Conservation (phyloP, 2,888 invertebrate genomes). For the Laothoe populi region DNA sequence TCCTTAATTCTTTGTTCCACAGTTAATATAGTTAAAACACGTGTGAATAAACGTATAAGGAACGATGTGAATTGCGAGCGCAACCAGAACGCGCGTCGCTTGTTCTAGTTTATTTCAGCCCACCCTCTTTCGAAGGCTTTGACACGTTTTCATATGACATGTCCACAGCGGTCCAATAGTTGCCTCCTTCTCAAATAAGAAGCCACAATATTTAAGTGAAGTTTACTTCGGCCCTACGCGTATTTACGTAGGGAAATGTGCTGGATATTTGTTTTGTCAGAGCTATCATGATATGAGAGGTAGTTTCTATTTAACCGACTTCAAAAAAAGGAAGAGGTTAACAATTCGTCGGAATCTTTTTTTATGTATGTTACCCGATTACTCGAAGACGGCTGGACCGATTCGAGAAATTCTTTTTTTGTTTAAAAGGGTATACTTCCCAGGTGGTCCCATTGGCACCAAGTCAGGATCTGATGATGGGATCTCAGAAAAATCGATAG, state of each 20-base stretch:
- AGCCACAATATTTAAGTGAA: slow-evolving; percentile 15
- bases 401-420: too few relatives aligned
- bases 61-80: slow-evolving; percentile 6
- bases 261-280: slow-evolving; percentile 4
- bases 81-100: neutral
- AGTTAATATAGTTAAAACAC: neutral
- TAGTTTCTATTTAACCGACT: neutral
- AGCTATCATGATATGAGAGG: neutral
- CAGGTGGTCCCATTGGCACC: too few relatives aligned
- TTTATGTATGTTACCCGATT: too few relatives aligned
- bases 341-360: too few relatives aligned
- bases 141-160: slow-evolving; percentile 22
- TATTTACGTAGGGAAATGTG: neutral
- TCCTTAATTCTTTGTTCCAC: neutral
- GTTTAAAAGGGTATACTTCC: too few relatives aligned
- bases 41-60: slow-evolving; percentile 12
- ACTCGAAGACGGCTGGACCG: too few relatives aligned
- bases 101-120: slow-evolving; percentile 17
- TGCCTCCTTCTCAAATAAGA: slow-evolving; percentile 14
- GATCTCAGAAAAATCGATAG: too few relatives aligned
- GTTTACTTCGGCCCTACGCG: slow-evolving; percentile 3
- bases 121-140: slow-evolving; percentile 15
- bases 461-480: too few relatives aligned
- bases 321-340: too few relatives aligned
- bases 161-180: slow-evolving; percentile 14